Percentiles rank a stretch among this genome's conserved stretches.
Conservation (phyloP, 2,888 invertebrate genomes). For the Orthosia gothica region DNA sequence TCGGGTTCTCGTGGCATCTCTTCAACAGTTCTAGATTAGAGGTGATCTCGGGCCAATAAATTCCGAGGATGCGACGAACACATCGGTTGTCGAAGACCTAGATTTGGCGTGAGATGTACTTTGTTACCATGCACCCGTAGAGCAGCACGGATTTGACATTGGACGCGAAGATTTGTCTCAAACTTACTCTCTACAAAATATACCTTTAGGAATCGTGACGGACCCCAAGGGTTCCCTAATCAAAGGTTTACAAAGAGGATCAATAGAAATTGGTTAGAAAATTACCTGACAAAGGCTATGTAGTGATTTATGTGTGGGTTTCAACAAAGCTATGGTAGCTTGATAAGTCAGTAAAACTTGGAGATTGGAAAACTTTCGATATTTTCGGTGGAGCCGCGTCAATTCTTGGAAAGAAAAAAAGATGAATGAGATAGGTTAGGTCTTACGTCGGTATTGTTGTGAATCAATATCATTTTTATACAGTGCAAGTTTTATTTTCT, state of each 20-base stretch:
- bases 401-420: conserved; percentile 30
- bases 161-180: too few species aligned
- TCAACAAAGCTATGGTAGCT: conserved; percentile 33
- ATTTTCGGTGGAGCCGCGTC: conserved; percentile 44
- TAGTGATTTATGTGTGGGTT: conserved; percentile 50
- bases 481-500: background rate
- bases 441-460: background rate
- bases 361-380: conserved; percentile 60
- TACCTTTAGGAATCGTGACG: too few species aligned
- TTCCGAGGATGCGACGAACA: too few species aligned
- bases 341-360: conserved; percentile 43
- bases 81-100: too few species aligned
- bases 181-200: too few species aligned
- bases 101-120: too few species aligned
- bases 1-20: too few species aligned
- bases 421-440: conserved; percentile 28
- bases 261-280: conserved; percentile 30
- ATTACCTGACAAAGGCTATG: conserved; percentile 44
- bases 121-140: too few species aligned
- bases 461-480: too few species aligned
- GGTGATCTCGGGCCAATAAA: too few species aligned
- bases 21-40: too few species aligned
- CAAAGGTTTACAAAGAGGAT: conserved; percentile 16
- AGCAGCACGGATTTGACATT: too few species aligned
- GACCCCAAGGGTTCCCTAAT: background rate